A percentile compares a stretch with the other conserved stretches of the same genome.
Evolutionary conservation across 2,113 vertebrate genomes (phyloP).

Genomic region (Cinclus cinclus): DNA sequence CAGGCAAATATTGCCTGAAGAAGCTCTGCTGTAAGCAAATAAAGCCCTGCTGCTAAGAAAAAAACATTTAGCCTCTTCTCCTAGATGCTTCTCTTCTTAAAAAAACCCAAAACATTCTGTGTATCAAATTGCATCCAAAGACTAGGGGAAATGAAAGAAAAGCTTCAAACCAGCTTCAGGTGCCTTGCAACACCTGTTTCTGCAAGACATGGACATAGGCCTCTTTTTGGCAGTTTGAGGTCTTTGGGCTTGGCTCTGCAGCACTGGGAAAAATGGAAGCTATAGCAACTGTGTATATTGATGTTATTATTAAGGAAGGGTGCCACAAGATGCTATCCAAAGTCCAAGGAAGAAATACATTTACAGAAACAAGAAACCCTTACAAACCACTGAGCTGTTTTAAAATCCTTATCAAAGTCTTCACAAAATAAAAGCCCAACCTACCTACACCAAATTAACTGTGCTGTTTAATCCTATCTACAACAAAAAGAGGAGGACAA

Average conservation of each 20-base stretch:
- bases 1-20: not conserved
- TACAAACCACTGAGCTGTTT: not conserved
- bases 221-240: not conserved
- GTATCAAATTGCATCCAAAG: not conserved
- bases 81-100: not conserved
- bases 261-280: not conserved
- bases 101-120: not conserved
- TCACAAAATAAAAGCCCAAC: not conserved
- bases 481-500: not conserved
- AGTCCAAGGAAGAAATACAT: not conserved
- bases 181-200: not conserved
- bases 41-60: not conserved
- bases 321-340: not conserved
- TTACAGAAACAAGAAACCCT: not conserved
- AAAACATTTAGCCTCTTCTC: not conserved
- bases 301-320: not conserved
- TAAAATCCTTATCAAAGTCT: not conserved
- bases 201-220: not conserved
- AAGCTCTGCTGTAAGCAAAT: not conserved
- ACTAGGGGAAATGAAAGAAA: not conserved
- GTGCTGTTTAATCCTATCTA: not conserved
- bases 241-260: not conserved
- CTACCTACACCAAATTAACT: not conserved
- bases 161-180: not conserved
- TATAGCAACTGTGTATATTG: fast-evolving